Percentiles rank a stretch among this genome's conserved stretches.
phyloP scores from a whole-genome alignment of 2,113 vertebrate genomes.

The Percopsis transmontana region DNA sequence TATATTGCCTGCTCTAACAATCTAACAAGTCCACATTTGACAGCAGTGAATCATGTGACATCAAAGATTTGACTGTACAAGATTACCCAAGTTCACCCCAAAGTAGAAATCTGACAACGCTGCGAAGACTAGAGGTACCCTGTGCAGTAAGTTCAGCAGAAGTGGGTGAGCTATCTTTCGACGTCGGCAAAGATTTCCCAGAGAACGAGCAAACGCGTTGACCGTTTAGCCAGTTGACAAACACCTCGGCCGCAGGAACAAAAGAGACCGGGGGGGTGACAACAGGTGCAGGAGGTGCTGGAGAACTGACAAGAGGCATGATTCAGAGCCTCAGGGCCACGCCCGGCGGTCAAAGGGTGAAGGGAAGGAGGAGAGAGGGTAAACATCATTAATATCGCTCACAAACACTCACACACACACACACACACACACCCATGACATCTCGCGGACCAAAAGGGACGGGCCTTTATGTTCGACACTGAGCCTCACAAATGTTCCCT shows the following conservation, averaged over 20 bases:
- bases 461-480: neutral
- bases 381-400: conserved; percentile 64
- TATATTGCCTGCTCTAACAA: too few relatives aligned
- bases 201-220: too few relatives aligned
- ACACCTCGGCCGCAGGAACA: neutral
- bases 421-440: neutral
- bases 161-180: neutral
- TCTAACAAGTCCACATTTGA: too few relatives aligned
- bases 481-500: too few relatives aligned
- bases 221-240: too few relatives aligned
- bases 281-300: conserved; percentile 23
- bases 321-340: conserved; percentile 58
- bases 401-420: conserved; percentile 11
- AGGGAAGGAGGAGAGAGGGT: conserved; percentile 59
- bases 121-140: too few relatives aligned
- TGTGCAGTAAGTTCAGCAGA: too few relatives aligned
- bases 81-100: too few relatives aligned
- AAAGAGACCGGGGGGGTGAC: neutral
- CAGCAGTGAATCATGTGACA: too few relatives aligned
- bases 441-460: neutral
- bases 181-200: neutral
- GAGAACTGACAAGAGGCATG: conserved; percentile 48
- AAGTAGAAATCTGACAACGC: too few relatives aligned
- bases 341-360: conserved; percentile 49
- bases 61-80: too few relatives aligned